phyloP scores from a whole-genome alignment of 2,797 vertebrate genomes.

The Rhincodon typus region DNA sequence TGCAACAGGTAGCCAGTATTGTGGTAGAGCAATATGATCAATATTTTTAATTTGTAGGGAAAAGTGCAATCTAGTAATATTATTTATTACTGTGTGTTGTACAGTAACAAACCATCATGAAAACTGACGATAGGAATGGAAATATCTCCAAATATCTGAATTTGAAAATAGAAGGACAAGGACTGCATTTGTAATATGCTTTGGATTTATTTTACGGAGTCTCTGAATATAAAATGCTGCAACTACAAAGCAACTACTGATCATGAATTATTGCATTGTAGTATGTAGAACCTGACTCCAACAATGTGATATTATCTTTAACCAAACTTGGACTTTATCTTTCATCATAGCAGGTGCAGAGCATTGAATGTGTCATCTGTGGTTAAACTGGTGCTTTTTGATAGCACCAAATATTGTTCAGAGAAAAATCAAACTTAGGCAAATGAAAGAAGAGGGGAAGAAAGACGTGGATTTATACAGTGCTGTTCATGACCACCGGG shows the following conservation, averaged over 20 bases:
- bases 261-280: conserved; percentile 3
- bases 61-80: background rate
- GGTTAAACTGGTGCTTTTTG: background rate
- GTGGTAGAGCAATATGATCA: background rate
- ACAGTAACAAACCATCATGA: background rate
- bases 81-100: background rate
- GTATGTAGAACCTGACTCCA: background rate
- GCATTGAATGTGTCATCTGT: background rate
- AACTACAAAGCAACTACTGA: background rate
- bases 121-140: background rate
- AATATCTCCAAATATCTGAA: background rate
- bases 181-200: background rate
- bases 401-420: background rate
- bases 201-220: background rate
- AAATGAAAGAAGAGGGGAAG: background rate
- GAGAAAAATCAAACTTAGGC: background rate
- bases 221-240: background rate
- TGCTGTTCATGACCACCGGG: background rate
- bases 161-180: background rate
- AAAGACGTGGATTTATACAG: background rate
- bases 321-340: background rate
- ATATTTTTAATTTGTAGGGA: background rate
- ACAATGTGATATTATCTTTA: background rate
- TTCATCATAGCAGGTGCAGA: conserved; percentile 12
- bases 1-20: background rate